Conservation (phyloP, 2,888 invertebrate genomes). For the Eristalis pertinax region DNA sequence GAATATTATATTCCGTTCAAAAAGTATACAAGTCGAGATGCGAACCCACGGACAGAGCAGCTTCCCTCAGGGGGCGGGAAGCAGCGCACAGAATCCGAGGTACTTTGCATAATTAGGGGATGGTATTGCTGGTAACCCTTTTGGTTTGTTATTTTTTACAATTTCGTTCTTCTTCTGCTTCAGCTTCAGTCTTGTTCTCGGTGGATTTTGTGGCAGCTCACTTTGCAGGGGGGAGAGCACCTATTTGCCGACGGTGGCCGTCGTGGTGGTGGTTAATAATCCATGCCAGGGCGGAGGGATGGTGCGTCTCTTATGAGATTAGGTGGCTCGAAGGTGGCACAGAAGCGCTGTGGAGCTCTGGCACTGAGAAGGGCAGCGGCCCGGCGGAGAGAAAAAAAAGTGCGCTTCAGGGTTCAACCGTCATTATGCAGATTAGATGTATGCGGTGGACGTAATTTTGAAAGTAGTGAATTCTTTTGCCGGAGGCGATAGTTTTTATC, state of each 20-base stretch:
- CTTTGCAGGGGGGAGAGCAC: background rate
- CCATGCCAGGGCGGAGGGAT: constrained; percentile 1
- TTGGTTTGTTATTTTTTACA: constrained; percentile 7
- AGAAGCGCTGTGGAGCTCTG: no score
- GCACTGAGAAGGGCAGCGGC: background rate
- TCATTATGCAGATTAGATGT: constrained; percentile 68
- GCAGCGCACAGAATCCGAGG: constrained; percentile 39
- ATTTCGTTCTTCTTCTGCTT: background rate
- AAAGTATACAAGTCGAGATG: constrained; percentile 40
- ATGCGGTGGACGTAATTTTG: constrained; percentile 53
- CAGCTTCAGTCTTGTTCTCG: constrained; percentile 5
- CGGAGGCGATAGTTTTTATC: constrained; percentile 1
- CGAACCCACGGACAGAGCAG: constrained; percentile 7
- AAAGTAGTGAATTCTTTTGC: background rate
- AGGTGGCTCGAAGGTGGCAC: constrained; percentile 47
- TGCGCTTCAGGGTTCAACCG: constrained; percentile 34
- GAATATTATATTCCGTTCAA: constrained; percentile 69
- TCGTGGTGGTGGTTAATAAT: constrained; percentile 40
- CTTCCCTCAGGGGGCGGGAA: constrained; percentile 51
- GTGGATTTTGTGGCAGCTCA: constrained; percentile 8
- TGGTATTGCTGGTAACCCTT: constrained; percentile 55
- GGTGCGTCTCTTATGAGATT: constrained; percentile 61
- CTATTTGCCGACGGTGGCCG: constrained; percentile 9
- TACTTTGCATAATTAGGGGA: constrained; percentile 72
- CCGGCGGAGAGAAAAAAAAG: background rate